These are phyloP conservation scores for Adineta ricciae DNA, from an alignment of 2,888 invertebrate genomes.

Conservation along the genomic window DNA sequence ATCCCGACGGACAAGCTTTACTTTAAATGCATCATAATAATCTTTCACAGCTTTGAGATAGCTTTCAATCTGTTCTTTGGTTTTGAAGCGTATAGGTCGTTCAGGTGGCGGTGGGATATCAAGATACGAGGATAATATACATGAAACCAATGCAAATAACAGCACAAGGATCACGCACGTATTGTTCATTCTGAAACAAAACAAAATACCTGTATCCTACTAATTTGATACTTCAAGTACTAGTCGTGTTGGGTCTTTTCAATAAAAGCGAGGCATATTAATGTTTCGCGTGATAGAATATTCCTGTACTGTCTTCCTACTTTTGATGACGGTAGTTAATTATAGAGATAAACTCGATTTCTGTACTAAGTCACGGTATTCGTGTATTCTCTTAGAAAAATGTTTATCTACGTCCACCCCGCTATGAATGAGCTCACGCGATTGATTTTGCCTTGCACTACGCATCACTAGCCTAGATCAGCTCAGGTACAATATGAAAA, in stretches of 20 bases:
- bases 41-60: slow-evolving; percentile 14
- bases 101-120: slow-evolving; percentile 9
- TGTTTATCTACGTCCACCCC: neutral
- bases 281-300: neutral
- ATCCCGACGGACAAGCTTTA: slow-evolving; percentile 8
- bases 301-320: neutral
- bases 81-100: neutral
- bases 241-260: no score
- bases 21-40: slow-evolving; percentile 17
- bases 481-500: no score
- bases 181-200: neutral
- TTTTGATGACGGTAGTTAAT: neutral
- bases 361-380: neutral
- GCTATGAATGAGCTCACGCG: neutral
- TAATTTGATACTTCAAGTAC: no score
- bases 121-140: neutral
- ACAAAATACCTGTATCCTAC: no score
- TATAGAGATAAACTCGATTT: neutral
- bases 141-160: neutral
- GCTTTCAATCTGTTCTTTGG: neutral
- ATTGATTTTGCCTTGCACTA: neutral
- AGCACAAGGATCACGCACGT: neutral
- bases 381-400: neutral
- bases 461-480: no score
- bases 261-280: no score